Base-by-base conservation (phyloP, 2,888 invertebrate species). In the Apamea crenata region DNA sequence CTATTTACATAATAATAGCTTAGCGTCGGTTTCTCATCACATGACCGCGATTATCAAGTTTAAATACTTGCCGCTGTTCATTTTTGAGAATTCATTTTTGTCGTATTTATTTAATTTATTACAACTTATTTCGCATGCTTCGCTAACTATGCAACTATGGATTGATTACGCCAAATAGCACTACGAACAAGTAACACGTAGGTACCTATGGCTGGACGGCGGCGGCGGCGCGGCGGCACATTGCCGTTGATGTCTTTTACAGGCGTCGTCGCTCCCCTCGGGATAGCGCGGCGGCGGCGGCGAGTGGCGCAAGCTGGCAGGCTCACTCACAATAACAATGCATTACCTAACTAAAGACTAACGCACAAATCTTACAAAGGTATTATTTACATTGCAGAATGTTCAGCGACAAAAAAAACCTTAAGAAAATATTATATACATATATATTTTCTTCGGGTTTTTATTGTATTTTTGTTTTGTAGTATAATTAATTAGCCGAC, bases 1-100 rank as follows among this genome's bases (percentile, higher is more conserved):
- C 70, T 78, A 83, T 90, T 85, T 85, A 81, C 87, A 88, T 89
- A 85, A 89, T 85, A 87, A 89, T 83, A 61, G 80, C 67, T 79
- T 70, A 72, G 65, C 77, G 73, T 56, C 56, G 53, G 78, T 53
- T 87, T 88, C 88, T 82, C 88, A 83, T 73, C 88, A 67, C 83
- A 74, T 78, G 80, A 71, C 84, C 82, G 80, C 81, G 63, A 74
- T 81, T 80, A 80, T 70, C 21, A 67, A 67, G 47, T 76, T 78
- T 77, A 40, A 78, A 68, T 61, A 61, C 67, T 53, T 76, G 50
- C 61, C 68, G 70, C 67, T 61, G 47, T 61, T 79, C 29, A 69
- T 63, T 70, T 84, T 83, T 69, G 61, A 81, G 80, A 86, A 80
- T 77, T 80, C 81, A 77, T 86, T 88, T 79, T 88, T 81, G 59